Evolutionary conservation across 2,113 vertebrate genomes (phyloP).

Genomic region (Vanacampus margaritifer): DNA sequence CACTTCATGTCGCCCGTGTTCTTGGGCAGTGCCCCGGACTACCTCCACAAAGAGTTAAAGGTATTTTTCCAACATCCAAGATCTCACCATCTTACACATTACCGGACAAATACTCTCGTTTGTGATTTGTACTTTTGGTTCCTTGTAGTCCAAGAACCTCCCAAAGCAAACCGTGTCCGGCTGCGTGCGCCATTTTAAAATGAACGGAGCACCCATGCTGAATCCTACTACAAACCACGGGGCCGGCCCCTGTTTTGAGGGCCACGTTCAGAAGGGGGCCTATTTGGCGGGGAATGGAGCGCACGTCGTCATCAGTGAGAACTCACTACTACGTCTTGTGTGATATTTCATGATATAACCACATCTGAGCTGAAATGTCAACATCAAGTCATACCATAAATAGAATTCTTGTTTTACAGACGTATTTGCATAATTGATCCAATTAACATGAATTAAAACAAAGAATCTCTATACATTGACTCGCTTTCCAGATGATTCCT

Average conservation of each 20-base stretch:
- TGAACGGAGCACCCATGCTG: slow-evolving; percentile 73
- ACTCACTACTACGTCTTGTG: neutral
- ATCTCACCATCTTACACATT: neutral
- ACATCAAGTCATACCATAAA: too few species aligned
- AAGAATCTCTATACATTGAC: neutral
- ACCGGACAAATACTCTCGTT: neutral
- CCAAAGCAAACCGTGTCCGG: slow-evolving; percentile 81
- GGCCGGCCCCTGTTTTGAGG: slow-evolving; percentile 79
- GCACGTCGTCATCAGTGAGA: slow-evolving; percentile 79
- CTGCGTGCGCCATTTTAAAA: slow-evolving; percentile 84
- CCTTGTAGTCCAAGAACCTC: slow-evolving; percentile 73
- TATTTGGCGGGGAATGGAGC: slow-evolving; percentile 85
- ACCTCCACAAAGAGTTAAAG: slow-evolving; percentile 61
- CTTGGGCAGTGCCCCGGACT: slow-evolving; percentile 74
- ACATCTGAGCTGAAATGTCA: too few species aligned
- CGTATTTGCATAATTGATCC: too few species aligned
- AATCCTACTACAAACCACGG: slow-evolving; percentile 70
- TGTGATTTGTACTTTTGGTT: neutral
- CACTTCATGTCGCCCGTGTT: slow-evolving; percentile 70
- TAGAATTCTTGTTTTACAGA: too few species aligned
- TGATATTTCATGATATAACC: neutral
- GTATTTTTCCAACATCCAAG: slow-evolving; percentile 28
- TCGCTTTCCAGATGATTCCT: slow-evolving; percentile 72
- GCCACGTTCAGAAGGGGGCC: slow-evolving; percentile 75
- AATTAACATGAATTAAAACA: neutral